phyloP scores from a whole-genome alignment of 2,888 invertebrate species.

The Machimus atricapillus region DNA sequence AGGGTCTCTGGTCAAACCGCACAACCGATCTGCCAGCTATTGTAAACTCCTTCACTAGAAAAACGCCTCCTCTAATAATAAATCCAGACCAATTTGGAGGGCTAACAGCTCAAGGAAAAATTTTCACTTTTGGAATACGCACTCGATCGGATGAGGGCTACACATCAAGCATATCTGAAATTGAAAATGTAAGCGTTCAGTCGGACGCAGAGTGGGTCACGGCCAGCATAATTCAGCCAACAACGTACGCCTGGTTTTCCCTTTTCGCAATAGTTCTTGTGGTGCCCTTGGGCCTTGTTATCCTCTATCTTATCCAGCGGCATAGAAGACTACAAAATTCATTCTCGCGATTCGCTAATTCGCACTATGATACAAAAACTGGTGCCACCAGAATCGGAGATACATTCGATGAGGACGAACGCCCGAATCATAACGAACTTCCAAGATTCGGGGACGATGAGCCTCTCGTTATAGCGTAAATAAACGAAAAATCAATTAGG shows the following conservation, averaged over 20 bases:
- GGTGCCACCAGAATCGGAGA: conserved; percentile 86
- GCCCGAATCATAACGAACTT: conserved; percentile 87
- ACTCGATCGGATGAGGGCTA: conserved; percentile 64
- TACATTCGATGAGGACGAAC: conserved; percentile 75
- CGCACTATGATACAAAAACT: conserved; percentile 85
- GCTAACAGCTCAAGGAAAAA: conserved; percentile 63
- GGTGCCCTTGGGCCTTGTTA: conserved; percentile 65
- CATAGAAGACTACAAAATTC: conserved; percentile 78
- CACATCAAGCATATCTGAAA: conserved; percentile 50
- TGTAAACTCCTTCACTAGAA: conserved; percentile 57
- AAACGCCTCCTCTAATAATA: conserved; percentile 64
- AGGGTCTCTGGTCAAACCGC: conserved; percentile 63
- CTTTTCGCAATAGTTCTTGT: conserved; percentile 67
- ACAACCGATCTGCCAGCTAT: conserved; percentile 63
- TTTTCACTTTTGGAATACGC: conserved; percentile 72
- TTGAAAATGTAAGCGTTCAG: conserved; percentile 50
- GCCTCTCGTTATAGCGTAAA: conserved; percentile 87
- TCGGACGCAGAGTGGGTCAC: conserved; percentile 49
- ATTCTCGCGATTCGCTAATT: conserved; percentile 82
- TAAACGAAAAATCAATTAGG: not conserved
- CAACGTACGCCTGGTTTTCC: conserved; percentile 60
- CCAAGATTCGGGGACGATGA: conserved; percentile 91
- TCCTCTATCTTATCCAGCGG: conserved; percentile 70
- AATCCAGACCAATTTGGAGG: conserved; percentile 59
- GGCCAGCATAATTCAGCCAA: conserved; percentile 46